phyloP scores from a whole-genome alignment of 2,797 vertebrate genomes.

The Vireo griseus region DNA sequence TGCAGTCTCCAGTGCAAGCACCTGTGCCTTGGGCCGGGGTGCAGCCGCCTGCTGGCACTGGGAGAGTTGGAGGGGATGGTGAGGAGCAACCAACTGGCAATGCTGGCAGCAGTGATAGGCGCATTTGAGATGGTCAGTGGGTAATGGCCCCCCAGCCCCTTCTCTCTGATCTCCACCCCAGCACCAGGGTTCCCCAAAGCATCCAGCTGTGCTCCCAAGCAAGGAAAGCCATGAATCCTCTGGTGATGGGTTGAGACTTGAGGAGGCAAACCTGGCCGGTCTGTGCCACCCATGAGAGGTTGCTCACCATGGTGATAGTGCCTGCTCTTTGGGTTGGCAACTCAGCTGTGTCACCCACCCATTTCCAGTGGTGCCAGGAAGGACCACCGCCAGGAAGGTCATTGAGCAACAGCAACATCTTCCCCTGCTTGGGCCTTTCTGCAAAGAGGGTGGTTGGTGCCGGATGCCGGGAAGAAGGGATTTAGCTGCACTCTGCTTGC shows the following conservation, averaged over 20 bases:
- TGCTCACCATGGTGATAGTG: fast-evolving
- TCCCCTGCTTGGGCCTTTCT: not conserved
- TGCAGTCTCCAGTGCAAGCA: not conserved
- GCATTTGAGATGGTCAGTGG: not conserved
- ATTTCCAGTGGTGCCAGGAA: fast-evolving
- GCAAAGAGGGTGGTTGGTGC: not conserved
- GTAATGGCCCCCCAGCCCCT: fast-evolving
- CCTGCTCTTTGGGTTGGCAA: not conserved
- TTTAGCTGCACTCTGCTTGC: not conserved
- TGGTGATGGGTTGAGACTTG: fast-evolving
- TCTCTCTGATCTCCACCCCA: not conserved
- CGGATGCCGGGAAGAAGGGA: not conserved
- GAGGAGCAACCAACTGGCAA: fast-evolving
- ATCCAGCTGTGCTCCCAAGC: not conserved
- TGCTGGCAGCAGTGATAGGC: fast-evolving
- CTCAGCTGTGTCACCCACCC: fast-evolving
- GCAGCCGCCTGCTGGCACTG: not conserved
- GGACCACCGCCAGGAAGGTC: not conserved
- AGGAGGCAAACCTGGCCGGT: not conserved
- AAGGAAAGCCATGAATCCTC: not conserved
- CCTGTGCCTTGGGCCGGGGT: not conserved
- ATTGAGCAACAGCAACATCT: not conserved
- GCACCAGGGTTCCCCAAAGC: not conserved
- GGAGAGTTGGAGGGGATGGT: not conserved
- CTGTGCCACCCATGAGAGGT: not conserved